Evolutionary conservation across 1,140 invertebrate species (phyloP), one percentile per base, ranked within the genome.

Genomic region (Patella vulgata): DNA sequence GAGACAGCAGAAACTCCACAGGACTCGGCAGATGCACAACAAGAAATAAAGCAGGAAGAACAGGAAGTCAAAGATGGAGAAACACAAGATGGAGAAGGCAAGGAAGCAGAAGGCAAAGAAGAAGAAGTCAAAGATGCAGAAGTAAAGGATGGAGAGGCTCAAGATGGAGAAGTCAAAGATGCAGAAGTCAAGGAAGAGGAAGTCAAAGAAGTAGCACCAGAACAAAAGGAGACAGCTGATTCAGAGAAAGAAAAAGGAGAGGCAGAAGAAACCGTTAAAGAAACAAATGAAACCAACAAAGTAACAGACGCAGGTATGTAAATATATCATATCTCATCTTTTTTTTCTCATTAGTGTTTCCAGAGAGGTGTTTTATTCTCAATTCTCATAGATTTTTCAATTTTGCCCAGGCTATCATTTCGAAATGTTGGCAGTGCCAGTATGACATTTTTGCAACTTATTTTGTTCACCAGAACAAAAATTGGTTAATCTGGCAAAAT

Each of bases 31-130:
- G 5, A n/a, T 39, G 52, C 53, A 23, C 33, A 8, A 42, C n/a
- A 40, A 12, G 53, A 14, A 21, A n/a, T 8, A 39, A 23, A 51
- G 56, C 19, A 28, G 50, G 28, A 59, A 43, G 33, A 28, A 14
- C 21, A 3, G 21, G 36, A 56, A 46, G 54, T 27, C 25, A 39
- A 58, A 57, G 50, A 14, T 23, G 31, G 56, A 54, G 31, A 19
- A 54, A 40, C 50, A 71, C 46, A 61, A 73, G 33, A 68, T 63
- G 63, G 61, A 64, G 51, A 65, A 68, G 44, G 54, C 59, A 39
- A 62, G 44, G 36, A 54, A 46, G 36, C 43, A 51, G 9, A 19
- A 17, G 17, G 39, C 30, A 21, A 14, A 21, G 23, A 60, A 61
- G 69, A 63, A 3, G 60, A 44, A 59, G 62, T 50, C 53, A 70